A percentile compares a stretch with the other conserved stretches of the same genome.
Conservation (phyloP, 2,888 invertebrate species). For the Cheilosia impressa region DNA sequence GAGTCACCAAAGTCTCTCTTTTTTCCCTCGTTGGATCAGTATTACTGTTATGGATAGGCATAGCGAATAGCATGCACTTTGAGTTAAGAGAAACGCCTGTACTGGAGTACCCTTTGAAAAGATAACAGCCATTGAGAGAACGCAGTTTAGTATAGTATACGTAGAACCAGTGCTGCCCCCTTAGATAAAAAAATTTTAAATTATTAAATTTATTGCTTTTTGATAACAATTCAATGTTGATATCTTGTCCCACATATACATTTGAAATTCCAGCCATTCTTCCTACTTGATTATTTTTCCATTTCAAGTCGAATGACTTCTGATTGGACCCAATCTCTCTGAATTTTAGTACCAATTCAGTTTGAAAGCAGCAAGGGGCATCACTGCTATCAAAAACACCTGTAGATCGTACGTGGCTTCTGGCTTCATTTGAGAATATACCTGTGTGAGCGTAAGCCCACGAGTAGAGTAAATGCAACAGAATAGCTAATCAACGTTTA, state of each 20-base stretch:
- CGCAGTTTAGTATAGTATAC: background rate
- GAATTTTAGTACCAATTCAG: slow-evolving; percentile 14
- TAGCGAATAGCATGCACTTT: slow-evolving; percentile 1
- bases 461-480: slow-evolving; percentile 40
- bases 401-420: slow-evolving; percentile 55
- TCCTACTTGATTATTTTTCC: background rate
- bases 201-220: slow-evolving; percentile 17
- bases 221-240: slow-evolving; percentile 10
- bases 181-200: slow-evolving; percentile 24
- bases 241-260: background rate
- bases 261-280: background rate
- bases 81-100: slow-evolving; percentile 5
- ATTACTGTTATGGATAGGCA: background rate
- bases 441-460: slow-evolving; percentile 56
- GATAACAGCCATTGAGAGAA: slow-evolving; percentile 27
- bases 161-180: slow-evolving; percentile 46
- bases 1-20: slow-evolving; percentile 45
- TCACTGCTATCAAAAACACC: slow-evolving; percentile 61
- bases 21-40: background rate
- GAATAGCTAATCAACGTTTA: slow-evolving; percentile 65
- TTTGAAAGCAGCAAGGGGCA: slow-evolving; percentile 35
- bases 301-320: background rate
- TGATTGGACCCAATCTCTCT: background rate
- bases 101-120: slow-evolving; percentile 5
- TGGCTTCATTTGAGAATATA: slow-evolving; percentile 55